Conservation (phyloP, 1,140 invertebrate species). For the Bombus turneri region DNA sequence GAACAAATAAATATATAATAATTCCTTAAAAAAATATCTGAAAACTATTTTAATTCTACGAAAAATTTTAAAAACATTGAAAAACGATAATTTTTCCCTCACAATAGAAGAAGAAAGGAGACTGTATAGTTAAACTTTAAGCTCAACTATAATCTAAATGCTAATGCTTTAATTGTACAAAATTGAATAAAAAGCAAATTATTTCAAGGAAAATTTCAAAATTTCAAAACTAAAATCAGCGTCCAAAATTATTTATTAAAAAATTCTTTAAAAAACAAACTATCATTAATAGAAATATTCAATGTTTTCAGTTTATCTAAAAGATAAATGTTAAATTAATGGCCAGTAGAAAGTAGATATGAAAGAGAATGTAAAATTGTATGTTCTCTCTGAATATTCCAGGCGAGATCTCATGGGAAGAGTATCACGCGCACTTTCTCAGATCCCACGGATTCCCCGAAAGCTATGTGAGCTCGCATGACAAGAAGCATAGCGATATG, state of each 20-base stretch:
- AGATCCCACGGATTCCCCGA: slow-evolving; percentile 86
- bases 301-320: too few species aligned
- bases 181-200: too few species aligned
- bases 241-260: too few species aligned
- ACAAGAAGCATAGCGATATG: slow-evolving; percentile 85
- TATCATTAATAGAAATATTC: too few species aligned
- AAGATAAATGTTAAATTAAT: neutral
- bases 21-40: neutral
- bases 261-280: too few species aligned
- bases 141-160: too few species aligned
- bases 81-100: neutral
- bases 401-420: slow-evolving; percentile 91
- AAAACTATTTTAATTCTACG: neutral
- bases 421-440: slow-evolving; percentile 90
- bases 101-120: too few species aligned
- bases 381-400: neutral
- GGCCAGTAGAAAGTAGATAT: neutral
- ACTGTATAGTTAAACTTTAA: too few species aligned
- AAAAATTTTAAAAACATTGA: neutral
- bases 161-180: too few species aligned
- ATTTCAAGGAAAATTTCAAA: too few species aligned
- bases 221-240: too few species aligned
- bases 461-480: slow-evolving; percentile 86
- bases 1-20: neutral
- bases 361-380: neutral